phyloP scores from a whole-genome alignment of 2,797 vertebrate genomes.

The Melanogrammus aeglefinus region DNA sequence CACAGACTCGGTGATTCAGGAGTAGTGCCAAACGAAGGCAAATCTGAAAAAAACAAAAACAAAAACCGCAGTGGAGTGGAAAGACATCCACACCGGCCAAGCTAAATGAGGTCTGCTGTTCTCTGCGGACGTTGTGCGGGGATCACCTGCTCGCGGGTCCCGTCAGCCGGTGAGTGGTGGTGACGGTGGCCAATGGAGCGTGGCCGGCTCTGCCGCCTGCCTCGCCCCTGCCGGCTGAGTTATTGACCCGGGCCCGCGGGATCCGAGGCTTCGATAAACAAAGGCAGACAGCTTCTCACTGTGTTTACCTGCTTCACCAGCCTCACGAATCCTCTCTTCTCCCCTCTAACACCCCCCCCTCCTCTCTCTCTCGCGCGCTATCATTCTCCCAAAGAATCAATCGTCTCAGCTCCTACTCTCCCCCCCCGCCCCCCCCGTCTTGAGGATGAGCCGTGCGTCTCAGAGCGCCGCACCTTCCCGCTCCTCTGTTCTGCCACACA shows the following conservation, averaged over 20 bases:
- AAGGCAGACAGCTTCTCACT: background rate
- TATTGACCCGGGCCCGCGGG: background rate
- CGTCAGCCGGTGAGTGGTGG: background rate
- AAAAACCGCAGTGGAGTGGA: no score
- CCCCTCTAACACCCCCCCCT: no score
- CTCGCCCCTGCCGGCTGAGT: background rate
- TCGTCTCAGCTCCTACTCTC: background rate
- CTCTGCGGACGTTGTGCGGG: background rate
- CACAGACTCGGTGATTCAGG: no score
- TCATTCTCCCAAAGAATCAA: background rate
- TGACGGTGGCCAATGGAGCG: background rate
- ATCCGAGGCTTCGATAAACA: background rate
- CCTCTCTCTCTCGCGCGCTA: no score
- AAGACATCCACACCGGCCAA: background rate
- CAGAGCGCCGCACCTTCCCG: no score
- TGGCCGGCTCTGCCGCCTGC: background rate
- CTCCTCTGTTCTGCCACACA: background rate
- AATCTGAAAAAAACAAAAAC: no score
- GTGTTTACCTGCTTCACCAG: background rate
- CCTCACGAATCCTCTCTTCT: background rate
- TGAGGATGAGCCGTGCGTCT: no score
- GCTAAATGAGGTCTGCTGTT: background rate
- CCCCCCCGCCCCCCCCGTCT: no score
- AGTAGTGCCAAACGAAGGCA: no score
- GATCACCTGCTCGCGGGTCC: background rate